Evolutionary conservation across 1,140 invertebrate species (phyloP).

Genomic region (Drosophila malerkotliana): DNA sequence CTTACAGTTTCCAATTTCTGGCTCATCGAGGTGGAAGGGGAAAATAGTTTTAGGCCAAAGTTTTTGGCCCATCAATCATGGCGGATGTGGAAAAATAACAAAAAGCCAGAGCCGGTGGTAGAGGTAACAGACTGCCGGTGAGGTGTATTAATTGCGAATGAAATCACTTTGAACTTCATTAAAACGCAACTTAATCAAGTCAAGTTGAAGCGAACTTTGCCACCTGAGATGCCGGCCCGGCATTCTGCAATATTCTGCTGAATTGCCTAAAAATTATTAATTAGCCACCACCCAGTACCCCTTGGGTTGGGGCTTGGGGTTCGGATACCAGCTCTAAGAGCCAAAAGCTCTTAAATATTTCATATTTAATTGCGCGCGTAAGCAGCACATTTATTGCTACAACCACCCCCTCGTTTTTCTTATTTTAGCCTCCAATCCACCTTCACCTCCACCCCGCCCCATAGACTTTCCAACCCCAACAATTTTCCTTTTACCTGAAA

Average conservation of each 20-base stretch:
- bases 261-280: constrained; percentile 82
- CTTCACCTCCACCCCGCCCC: neutral
- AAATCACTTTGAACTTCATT: constrained; percentile 82
- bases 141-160: constrained; percentile 70
- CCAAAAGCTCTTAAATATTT: constrained; percentile 71
- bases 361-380: constrained; percentile 81
- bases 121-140: constrained; percentile 7
- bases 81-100: neutral
- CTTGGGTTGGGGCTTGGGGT: neutral
- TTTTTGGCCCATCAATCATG: constrained; percentile 41
- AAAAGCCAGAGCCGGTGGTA: neutral
- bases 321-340: neutral
- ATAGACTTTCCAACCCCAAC: constrained; percentile 1
- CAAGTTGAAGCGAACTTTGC: constrained; percentile 59
- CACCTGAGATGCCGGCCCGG: constrained; percentile 16
- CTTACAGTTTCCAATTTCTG: too few species aligned
- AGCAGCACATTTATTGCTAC: constrained; percentile 66
- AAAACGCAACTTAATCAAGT: constrained; percentile 80
- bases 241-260: constrained; percentile 45
- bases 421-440: neutral
- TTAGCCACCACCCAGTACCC: constrained; percentile 35
- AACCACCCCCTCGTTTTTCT: neutral
- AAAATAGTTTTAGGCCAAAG: constrained; percentile 34
- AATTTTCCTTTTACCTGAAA: constrained; percentile 24
- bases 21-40: neutral